Evolutionary conservation across 2,888 invertebrate genomes (phyloP).

Genomic region (Drosophila neoperkinsi): DNA sequence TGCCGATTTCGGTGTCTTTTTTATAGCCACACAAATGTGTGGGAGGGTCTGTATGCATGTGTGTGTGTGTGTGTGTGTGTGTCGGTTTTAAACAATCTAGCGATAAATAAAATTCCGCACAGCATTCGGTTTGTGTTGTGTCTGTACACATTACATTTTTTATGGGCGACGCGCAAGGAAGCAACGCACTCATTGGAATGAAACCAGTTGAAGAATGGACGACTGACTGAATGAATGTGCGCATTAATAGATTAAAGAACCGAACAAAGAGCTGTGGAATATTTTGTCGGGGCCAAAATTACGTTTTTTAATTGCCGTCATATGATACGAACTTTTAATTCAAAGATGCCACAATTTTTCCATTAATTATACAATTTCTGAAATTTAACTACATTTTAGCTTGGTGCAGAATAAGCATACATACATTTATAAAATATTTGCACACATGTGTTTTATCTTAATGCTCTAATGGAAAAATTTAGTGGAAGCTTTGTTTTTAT

Average conservation of each 20-base stretch:
- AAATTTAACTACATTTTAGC: not conserved
- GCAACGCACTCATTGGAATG: constrained; percentile 59
- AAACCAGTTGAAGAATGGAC: constrained; percentile 43
- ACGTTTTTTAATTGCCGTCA: constrained; percentile 51
- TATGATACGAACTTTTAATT: constrained; percentile 36
- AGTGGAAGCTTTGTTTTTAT: not conserved
- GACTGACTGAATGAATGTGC: constrained; percentile 13
- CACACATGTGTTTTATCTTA: not conserved
- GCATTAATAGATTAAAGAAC: constrained; percentile 67
- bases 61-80: constrained; percentile 1
- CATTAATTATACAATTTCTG: constrained; percentile 1
- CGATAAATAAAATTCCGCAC: constrained; percentile 48
- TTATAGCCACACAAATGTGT: constrained; percentile 52
- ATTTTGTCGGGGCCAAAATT: constrained; percentile 28
- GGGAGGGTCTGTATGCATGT: not conserved
- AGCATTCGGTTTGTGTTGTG: constrained; percentile 22
- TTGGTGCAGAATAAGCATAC: not conserved
- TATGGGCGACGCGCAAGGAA: constrained; percentile 66
- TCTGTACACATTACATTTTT: constrained; percentile 37
- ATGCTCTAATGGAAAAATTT: not conserved
- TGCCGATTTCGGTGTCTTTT: constrained; percentile 33
- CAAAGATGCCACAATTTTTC: constrained; percentile 27
- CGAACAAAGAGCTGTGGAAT: constrained; percentile 37
- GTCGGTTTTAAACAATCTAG: constrained; percentile 56
- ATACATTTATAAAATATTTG: not conserved